Evolutionary conservation across 2,888 invertebrate species (phyloP), one percentile per base, ranked within the genome.

Genomic region (Siphlonurus alternatus): DNA sequence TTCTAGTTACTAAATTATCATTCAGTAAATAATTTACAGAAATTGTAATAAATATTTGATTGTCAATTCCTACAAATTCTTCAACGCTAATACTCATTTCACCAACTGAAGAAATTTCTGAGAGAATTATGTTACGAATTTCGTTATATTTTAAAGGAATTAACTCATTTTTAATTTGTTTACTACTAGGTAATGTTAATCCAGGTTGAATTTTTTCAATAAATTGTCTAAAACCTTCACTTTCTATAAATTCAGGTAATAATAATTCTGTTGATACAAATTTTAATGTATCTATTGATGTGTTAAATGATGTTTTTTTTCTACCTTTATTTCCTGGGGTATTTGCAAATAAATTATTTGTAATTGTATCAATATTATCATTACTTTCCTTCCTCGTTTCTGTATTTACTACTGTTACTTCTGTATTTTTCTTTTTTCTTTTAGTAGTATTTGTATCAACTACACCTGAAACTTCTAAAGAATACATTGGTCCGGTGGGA

Each of bases 11-110:
- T 23, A 78, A 67, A 1, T 70, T 70, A 65, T 77, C 77, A 51
- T 70, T 65, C 67, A 72, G 74, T 67, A 76, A 76, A 68, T 76
- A 78, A 69, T 76, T 76, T n/a, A 76, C 70, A 23, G 76, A 73
- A 15, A 78, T 68, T 0, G 78, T 78, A 1, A 76, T 69, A 65
- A 75, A 78, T 23, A 67, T 69, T 66, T 78, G 76, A 1, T 69
- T 70, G 63, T 68, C 71, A 1, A 68, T 74, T 2, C 76, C 75
- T 38, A 67, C 71, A 78, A 78, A 79, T 66, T 79, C 78, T 66
- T 79, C 78, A 0, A 78, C 68, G 1, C 76, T 74, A 2, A 79
- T 67, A 20, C 77, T 75, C 5, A 20, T 5, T 22, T 22, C n/a
- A 56, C 19, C 22, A 22, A 56, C 19, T 7, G 15, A 18, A n/a